Conservation (phyloP, 1,140 invertebrate genomes). For the Trinorchestia longiramus region DNA sequence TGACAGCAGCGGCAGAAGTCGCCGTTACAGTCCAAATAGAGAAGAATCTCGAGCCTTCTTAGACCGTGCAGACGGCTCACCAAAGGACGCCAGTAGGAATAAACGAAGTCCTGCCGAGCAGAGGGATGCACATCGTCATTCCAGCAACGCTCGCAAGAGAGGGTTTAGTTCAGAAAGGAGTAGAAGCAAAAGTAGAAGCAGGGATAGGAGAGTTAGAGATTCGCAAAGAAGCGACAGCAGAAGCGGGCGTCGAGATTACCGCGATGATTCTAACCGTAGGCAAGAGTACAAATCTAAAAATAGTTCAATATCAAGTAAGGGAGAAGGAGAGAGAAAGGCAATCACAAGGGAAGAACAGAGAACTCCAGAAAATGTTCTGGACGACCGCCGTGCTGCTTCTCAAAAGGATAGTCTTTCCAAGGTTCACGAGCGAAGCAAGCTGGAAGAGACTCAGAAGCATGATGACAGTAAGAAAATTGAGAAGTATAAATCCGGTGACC, state of each 20-base stretch:
- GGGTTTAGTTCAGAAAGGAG: neutral
- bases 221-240: neutral
- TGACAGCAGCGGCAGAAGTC: neutral
- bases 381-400: neutral
- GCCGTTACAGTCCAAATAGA: neutral
- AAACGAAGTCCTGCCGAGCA: neutral
- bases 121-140: neutral
- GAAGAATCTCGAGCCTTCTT: neutral
- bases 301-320: neutral
- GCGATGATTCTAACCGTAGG: neutral
- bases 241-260: neutral
- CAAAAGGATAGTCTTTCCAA: neutral
- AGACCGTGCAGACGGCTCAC: neutral
- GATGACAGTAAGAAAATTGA: neutral
- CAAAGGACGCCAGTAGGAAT: neutral
- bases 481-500: neutral
- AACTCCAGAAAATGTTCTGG: neutral
- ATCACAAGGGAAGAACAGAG: neutral
- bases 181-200: conserved; percentile 12
- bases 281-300: neutral
- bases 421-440: neutral
- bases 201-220: neutral
- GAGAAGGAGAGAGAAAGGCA: neutral
- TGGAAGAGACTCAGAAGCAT: neutral
- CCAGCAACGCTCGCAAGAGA: neutral